A percentile compares a stretch with the other conserved stretches of the same genome.
Conservation (phyloP, 2,113 vertebrate species). For the Thalassoma bifasciatum region DNA sequence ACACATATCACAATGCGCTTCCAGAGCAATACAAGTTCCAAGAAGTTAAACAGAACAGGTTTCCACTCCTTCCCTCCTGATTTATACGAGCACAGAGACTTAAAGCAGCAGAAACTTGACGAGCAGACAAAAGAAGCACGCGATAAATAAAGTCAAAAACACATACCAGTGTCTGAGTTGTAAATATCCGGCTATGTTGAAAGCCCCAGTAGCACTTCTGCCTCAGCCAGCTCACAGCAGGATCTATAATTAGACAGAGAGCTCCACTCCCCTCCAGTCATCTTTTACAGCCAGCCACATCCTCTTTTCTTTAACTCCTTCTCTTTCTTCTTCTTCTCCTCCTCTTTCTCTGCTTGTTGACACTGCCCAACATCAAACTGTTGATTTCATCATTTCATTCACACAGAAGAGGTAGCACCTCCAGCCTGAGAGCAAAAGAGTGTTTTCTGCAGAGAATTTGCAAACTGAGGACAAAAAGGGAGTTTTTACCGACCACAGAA, state of each 20-base stretch:
- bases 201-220: slow-evolving; percentile 72
- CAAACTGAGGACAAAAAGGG: background rate
- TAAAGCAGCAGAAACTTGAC: background rate
- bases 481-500: background rate
- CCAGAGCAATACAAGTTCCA: background rate
- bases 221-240: slow-evolving; percentile 72
- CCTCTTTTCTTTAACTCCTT: slow-evolving; percentile 77
- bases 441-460: background rate
- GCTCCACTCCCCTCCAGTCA: slow-evolving; percentile 79
- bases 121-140: background rate
- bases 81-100: background rate
- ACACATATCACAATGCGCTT: slow-evolving; percentile 6
- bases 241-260: slow-evolving; percentile 79
- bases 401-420: background rate
- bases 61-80: background rate
- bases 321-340: slow-evolving; percentile 46
- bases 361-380: slow-evolving; percentile 33
- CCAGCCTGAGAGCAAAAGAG: background rate
- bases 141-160: slow-evolving; percentile 38
- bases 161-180: slow-evolving; percentile 64
- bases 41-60: slow-evolving; percentile 16
- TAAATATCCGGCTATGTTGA: slow-evolving; percentile 69
- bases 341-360: slow-evolving; percentile 19
- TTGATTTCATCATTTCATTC: slow-evolving; percentile 49
- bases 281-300: slow-evolving; percentile 78